Evolutionary conservation across 1,140 invertebrate species (phyloP).

Genomic region (Diabrotica virgifera): DNA sequence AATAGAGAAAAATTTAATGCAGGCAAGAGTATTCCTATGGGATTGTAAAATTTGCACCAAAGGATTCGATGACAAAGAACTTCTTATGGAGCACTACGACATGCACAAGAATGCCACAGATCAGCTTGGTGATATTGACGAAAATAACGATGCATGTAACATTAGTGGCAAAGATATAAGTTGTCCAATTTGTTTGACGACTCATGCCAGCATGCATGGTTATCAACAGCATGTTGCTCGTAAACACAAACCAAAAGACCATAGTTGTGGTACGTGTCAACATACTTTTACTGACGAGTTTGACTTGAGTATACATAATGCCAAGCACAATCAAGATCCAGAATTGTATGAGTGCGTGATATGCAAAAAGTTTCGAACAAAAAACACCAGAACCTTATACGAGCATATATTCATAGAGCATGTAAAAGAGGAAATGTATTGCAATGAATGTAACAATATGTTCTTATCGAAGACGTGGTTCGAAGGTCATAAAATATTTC

Average conservation of each 20-base stretch:
- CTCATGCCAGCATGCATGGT: constrained; percentile 29
- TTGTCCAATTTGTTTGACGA: constrained; percentile 50
- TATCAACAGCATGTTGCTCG: constrained; percentile 28
- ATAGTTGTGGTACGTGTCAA: not conserved
- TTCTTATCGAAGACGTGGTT: too few species aligned
- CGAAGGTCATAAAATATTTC: too few species aligned
- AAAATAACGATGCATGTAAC: constrained; percentile 34
- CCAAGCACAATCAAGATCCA: not conserved
- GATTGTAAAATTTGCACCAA: too few species aligned
- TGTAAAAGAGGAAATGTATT: too few species aligned
- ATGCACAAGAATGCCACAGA: not conserved
- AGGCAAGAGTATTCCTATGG: too few species aligned
- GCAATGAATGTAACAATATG: too few species aligned
- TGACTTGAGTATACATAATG: not conserved
- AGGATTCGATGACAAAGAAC: not conserved
- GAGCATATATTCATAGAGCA: too few species aligned
- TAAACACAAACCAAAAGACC: constrained; percentile 24
- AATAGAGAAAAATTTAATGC: too few species aligned
- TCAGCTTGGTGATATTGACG: constrained; percentile 27
- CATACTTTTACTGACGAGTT: not conserved
- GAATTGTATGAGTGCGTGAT: not conserved
- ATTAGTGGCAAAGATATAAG: constrained; percentile 13
- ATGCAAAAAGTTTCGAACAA: not conserved
- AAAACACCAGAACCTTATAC: too few species aligned
- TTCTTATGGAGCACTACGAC: not conserved